A percentile compares a stretch with the other conserved stretches of the same genome.
Evolutionary conservation across 2,113 vertebrate species (phyloP).

Genomic region (Burhinus oedicnemus): DNA sequence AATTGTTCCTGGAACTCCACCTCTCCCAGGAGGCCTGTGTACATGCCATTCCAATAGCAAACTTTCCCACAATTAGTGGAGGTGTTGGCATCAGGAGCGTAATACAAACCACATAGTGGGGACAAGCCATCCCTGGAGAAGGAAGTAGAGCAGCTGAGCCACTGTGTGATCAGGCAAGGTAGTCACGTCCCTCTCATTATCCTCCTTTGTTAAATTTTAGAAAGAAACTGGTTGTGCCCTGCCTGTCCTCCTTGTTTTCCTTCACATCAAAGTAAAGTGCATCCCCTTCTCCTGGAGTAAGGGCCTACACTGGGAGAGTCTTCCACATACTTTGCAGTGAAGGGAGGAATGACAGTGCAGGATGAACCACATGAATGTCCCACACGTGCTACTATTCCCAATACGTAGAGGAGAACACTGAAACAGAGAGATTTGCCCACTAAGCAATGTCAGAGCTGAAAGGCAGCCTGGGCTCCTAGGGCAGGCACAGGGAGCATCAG

Average conservation of each 20-base stretch:
- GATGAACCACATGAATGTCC: background rate
- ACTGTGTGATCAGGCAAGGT: background rate
- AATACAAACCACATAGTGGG: background rate
- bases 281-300: background rate
- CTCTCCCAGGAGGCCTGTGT: slow-evolving; percentile 4
- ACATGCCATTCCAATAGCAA: background rate
- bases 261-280: background rate
- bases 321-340: background rate
- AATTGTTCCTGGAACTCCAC: slow-evolving; percentile 18
- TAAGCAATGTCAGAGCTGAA: background rate
- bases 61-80: slow-evolving; percentile 14
- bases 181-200: background rate
- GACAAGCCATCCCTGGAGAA: background rate
- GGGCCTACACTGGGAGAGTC: background rate
- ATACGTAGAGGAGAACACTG: background rate
- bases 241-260: background rate
- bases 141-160: background rate
- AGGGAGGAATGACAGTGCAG: background rate
- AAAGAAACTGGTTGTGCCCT: background rate
- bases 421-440: background rate
- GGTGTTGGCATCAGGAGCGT: background rate
- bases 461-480: background rate
- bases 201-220: background rate
- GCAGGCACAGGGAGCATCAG: background rate
- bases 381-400: background rate